Conservation (phyloP, 2,888 invertebrate genomes). For the Trissolcus brochymenae region DNA sequence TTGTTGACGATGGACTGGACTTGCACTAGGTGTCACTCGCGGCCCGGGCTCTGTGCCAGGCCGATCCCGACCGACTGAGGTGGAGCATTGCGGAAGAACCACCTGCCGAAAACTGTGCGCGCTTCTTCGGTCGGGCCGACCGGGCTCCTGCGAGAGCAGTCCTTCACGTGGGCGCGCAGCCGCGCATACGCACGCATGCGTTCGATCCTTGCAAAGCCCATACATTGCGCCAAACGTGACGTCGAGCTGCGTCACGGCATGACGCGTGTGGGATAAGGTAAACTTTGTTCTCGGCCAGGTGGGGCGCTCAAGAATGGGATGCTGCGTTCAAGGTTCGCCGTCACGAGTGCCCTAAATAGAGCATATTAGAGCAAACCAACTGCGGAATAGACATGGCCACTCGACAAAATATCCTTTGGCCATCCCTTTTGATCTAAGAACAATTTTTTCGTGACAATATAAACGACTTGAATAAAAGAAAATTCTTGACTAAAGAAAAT, state of each 20-base stretch:
- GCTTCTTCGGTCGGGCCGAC: conserved; percentile 63
- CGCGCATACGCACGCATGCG: conserved; percentile 56
- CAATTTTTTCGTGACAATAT: too few relatives aligned
- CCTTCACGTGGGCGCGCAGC: conserved; percentile 54
- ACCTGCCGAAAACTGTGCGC: conserved; percentile 59
- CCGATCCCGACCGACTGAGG: not conserved
- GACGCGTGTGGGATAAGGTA: too few relatives aligned
- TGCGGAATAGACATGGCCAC: too few relatives aligned
- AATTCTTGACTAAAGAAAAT: too few relatives aligned
- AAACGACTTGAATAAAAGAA: too few relatives aligned
- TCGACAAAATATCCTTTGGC: too few relatives aligned
- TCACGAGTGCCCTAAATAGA: not conserved
- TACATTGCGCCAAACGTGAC: conserved; percentile 47
- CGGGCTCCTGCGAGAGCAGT: conserved; percentile 39
- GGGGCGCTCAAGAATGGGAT: conserved; percentile 7
- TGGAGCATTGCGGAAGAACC: conserved; percentile 10
- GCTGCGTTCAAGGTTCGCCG: conserved; percentile 2
- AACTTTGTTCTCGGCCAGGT: conserved; percentile 30
- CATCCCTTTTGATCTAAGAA: too few relatives aligned
- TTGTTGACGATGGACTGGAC: not conserved
- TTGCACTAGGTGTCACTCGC: conserved; percentile 17
- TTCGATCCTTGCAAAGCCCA: conserved; percentile 28
- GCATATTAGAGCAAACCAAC: not conserved
- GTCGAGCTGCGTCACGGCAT: conserved; percentile 33
- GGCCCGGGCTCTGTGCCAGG: conserved; percentile 4